phyloP scores from a whole-genome alignment of 2,888 invertebrate genomes.

The Crocallis elinguaria region DNA sequence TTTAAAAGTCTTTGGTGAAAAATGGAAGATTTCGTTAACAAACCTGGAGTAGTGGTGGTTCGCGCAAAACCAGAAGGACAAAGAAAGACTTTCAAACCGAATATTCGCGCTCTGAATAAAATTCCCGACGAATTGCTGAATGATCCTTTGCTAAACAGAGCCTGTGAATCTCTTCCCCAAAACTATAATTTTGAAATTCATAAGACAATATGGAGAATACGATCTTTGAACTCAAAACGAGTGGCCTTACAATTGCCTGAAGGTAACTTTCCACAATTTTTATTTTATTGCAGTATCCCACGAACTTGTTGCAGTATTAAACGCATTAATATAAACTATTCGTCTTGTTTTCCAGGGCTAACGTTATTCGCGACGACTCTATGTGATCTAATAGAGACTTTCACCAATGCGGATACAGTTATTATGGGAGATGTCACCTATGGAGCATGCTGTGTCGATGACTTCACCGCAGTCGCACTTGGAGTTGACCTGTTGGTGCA shows the following conservation, averaged over 20 bases:
- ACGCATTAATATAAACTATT: neutral
- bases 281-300: neutral
- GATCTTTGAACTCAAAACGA: conserved; percentile 91
- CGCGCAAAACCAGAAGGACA: conserved; percentile 89
- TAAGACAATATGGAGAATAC: conserved; percentile 98
- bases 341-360: conserved; percentile 81
- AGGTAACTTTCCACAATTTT: conserved; percentile 71
- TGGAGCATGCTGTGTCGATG: conserved; percentile 99
- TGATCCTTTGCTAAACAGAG: conserved; percentile 89
- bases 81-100: conserved; percentile 91
- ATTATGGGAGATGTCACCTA: conserved; percentile 99
- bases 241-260: conserved; percentile 99
- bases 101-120: conserved; percentile 88
- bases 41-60: conserved; percentile 86
- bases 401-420: conserved; percentile 94
- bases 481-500: conserved; percentile 96
- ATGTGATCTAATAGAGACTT: conserved; percentile 95
- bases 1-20: conserved; percentile 20
- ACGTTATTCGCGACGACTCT: conserved; percentile 96
- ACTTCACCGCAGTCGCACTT: conserved; percentile 95
- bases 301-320: neutral
- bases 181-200: conserved; percentile 99
- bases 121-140: conserved; percentile 92
- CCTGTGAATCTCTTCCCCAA: conserved; percentile 90
- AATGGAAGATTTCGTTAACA: conserved; percentile 69